Evolutionary conservation across 2,888 invertebrate species (phyloP), one percentile per base, ranked within the genome.

Genomic region (Cosmia trapezina): DNA sequence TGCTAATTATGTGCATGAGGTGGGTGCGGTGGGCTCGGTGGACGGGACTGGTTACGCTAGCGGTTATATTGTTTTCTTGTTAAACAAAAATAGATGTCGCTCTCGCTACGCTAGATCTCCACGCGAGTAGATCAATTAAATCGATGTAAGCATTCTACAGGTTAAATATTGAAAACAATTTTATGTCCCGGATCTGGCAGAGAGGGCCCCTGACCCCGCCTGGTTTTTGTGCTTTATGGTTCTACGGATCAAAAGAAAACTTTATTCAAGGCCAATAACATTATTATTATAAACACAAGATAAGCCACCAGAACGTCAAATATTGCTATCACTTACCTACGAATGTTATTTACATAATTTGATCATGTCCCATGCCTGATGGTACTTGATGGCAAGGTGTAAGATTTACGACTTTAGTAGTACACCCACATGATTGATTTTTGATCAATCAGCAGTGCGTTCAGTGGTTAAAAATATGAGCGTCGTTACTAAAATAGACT

Each of bases 401-500:
- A 28, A 78, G 12, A 79, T 57, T 63, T 11, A 43, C 66, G 45
- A 45, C 65, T 79, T 63, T 79, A 66, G n/a, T 37, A 7, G 9
- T 37, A 45, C n/a, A 14, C 2, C 3, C 63, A 70, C 37, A 83
- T 37, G 83, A 67, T 63, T 67, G 69, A 74, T 67, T 79, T 82
- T 80, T 47, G 66, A 70, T 64, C 43, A 69, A 57, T 60, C 41
- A 53, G 41, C 53, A 8, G 33, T 45, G 54, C 22, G 22, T 19
- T 71, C 56, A 22, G 12, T 53, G 59, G 65, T 73, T 83, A 79
- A 73, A 83, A 80, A 83, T 80, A 83, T 53, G 60, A 73, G 45
- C 65, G 67, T 64, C 56, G 60, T 12, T 74, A 80, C 69, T 53
- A 64, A 83, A 83, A 83, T 80, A 80, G 69, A 67, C n/a, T n/a